A percentile compares a stretch with the other conserved stretches of the same genome.
Evolutionary conservation across 2,888 invertebrate species (phyloP).

Genomic region (Lacanobia oleracea): DNA sequence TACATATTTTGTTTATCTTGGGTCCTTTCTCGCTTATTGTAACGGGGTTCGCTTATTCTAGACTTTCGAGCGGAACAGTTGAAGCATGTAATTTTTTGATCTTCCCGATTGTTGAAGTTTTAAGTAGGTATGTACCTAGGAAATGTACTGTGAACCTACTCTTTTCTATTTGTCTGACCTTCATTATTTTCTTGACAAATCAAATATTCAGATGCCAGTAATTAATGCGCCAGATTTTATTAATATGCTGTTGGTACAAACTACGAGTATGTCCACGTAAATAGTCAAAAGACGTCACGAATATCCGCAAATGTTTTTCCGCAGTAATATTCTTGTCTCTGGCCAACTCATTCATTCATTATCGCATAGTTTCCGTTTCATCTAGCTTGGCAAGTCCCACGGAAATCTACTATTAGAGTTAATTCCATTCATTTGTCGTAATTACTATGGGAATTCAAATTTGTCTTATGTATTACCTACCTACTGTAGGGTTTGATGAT

Average conservation of each 20-base stretch:
- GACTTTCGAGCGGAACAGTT: not conserved
- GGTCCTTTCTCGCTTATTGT: slow-evolving; percentile 24
- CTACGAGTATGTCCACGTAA: slow-evolving; percentile 20
- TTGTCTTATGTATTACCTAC: not conserved
- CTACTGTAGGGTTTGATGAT: not conserved
- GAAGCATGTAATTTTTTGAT: not conserved
- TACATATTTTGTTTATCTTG: slow-evolving; percentile 44
- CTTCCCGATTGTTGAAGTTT: not conserved
- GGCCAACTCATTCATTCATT: slow-evolving; percentile 16
- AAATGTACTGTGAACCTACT: not conserved
- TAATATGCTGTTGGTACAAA: slow-evolving; percentile 31
- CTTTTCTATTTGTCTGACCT: not conserved
- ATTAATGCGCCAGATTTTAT: not conserved
- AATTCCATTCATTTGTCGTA: not conserved
- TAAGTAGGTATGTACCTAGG: not conserved
- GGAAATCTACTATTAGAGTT: slow-evolving; percentile 17
- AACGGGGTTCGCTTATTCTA: slow-evolving; percentile 10
- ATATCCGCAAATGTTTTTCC: slow-evolving; percentile 4
- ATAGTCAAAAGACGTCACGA: not conserved
- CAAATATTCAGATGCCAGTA: not conserved
- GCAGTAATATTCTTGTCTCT: slow-evolving; percentile 14
- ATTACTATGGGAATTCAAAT: slow-evolving; percentile 6
- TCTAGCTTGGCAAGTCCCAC: slow-evolving; percentile 8
- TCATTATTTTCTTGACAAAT: not conserved
- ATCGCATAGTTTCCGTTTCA: not conserved